Base-by-base conservation (phyloP, 2,888 invertebrate genomes). In the Neelides folsomi region DNA sequence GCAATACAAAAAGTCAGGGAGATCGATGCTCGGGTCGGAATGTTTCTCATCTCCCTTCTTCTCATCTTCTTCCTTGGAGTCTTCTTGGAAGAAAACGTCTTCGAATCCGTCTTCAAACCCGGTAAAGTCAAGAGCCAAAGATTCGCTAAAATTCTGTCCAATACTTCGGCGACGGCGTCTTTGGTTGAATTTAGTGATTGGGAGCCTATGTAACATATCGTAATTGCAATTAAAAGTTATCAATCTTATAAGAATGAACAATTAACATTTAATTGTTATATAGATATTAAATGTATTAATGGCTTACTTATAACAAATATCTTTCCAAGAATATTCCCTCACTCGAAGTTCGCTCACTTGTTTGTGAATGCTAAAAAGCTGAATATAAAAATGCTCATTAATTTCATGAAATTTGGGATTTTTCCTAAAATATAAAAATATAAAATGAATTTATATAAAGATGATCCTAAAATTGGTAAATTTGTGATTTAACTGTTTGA, bases 241-340 rank as follows among this genome's bases (percentile, higher is more conserved):
- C 35, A 20, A 42, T 48, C 19, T 46, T 8, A 43, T n/a, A 12
- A 37, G 6, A 40, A 13, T 42, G 20, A 35, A 41, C 37, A 39
- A n/a, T n/a, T n/a, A n/a, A n/a, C n/a, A n/a, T n/a, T n/a, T n/a
- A n/a, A n/a, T n/a, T n/a, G n/a, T n/a, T n/a, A n/a, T n/a, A n/a
- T n/a, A n/a, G n/a, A n/a, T n/a, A n/a, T 10, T 37, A 51, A 47
- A 36, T 20, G 13, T 34, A 40, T 39, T 4, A 41, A 19, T 20
- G 12, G 6, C n/a, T 36, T 54, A 62, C 64, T 54, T 62, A 39
- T 63, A 65, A 42, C 65, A 65, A 15, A 65, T 37, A 41, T 62
- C 57, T n/a, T 58, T 53, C 60, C 60, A 65, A 9, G 46, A 18
- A 35, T 42, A 35, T 53, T 52, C 45, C 2, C 43, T 8, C 36